Percentiles rank a stretch among this genome's conserved stretches.
phyloP scores from a whole-genome alignment of 2,888 invertebrate genomes.

The Nomada ruficornis region DNA sequence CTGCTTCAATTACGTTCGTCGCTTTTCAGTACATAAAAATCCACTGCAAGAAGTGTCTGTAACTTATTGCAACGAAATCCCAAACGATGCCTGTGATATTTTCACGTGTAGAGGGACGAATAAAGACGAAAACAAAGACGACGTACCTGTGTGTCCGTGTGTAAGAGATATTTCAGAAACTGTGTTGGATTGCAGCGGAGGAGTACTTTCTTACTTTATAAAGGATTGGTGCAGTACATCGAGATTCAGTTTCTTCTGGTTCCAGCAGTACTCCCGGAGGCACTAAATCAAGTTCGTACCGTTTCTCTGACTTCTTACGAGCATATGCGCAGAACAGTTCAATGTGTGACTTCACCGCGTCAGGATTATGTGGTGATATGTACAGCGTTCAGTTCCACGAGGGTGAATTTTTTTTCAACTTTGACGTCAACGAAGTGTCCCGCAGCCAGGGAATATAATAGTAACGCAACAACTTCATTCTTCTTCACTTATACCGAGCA shows the following conservation, averaged over 20 bases:
- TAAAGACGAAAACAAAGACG: conserved; percentile 46
- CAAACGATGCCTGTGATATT: conserved; percentile 19
- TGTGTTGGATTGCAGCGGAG: conserved; percentile 18
- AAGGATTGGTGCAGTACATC: conserved; percentile 51
- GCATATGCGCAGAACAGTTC: conserved; percentile 35
- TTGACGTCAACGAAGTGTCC: background rate
- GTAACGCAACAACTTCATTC: background rate
- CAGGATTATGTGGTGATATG: conserved; percentile 23
- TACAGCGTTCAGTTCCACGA: background rate
- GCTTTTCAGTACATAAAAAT: background rate
- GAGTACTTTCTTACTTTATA: conserved; percentile 45
- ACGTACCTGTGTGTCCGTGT: conserved; percentile 32
- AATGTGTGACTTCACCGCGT: conserved; percentile 19
- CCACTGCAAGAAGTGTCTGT: background rate
- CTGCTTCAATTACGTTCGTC: background rate
- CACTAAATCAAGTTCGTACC: conserved; percentile 80
- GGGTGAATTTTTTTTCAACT: background rate
- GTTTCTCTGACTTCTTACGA: conserved; percentile 59
- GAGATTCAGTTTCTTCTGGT: conserved; percentile 53
- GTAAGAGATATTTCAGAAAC: conserved; percentile 37
- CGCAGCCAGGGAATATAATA: background rate
- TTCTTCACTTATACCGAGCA: background rate
- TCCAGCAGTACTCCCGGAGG: conserved; percentile 69
- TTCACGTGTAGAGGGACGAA: conserved; percentile 33
- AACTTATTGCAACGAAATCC: conserved; percentile 48